Conservation (phyloP, 2,797 vertebrate genomes). For the Apogon talboti region DNA sequence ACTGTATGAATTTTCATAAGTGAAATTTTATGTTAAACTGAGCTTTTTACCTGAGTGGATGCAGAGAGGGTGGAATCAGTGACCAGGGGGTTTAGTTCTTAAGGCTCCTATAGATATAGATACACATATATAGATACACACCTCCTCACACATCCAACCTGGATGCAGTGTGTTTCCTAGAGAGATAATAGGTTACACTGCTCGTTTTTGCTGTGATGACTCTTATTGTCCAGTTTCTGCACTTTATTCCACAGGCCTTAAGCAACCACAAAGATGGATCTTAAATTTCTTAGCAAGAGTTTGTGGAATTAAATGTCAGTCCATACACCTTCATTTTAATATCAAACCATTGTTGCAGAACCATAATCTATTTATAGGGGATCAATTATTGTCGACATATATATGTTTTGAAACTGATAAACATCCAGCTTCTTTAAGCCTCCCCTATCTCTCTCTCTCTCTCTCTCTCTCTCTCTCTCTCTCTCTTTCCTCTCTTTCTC, state of each 20-base stretch:
- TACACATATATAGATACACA: conserved; percentile 30
- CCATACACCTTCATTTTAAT: conserved; percentile 12
- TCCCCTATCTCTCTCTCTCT: conserved; percentile 24
- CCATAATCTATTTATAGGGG: conserved; percentile 46
- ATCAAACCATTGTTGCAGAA: conserved; percentile 19
- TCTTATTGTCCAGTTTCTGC: conserved; percentile 41
- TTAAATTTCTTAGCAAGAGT: conserved; percentile 14
- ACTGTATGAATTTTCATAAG: conserved; percentile 68
- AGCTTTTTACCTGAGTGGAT: conserved; percentile 53
- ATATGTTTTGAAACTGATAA: conserved; percentile 57
- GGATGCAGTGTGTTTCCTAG: conserved; percentile 39
- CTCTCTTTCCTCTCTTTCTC: conserved; percentile 14
- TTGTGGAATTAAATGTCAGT: conserved; percentile 10
- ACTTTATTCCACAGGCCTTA: conserved; percentile 22
- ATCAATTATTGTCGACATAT: conserved; percentile 43
- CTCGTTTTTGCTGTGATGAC: conserved; percentile 47
- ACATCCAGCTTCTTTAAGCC: conserved; percentile 35
- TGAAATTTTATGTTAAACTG: conserved; percentile 69
- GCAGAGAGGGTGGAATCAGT: conserved; percentile 7
- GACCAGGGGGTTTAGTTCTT: conserved; percentile 41
- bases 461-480: conserved; percentile 44
- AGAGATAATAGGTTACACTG: conserved; percentile 55
- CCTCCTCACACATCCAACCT: conserved; percentile 20
- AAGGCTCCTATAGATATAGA: conserved; percentile 18
- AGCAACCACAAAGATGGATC: conserved; percentile 14